Base-by-base conservation (phyloP, 2,888 invertebrate species). In the Dorcus hopei region DNA sequence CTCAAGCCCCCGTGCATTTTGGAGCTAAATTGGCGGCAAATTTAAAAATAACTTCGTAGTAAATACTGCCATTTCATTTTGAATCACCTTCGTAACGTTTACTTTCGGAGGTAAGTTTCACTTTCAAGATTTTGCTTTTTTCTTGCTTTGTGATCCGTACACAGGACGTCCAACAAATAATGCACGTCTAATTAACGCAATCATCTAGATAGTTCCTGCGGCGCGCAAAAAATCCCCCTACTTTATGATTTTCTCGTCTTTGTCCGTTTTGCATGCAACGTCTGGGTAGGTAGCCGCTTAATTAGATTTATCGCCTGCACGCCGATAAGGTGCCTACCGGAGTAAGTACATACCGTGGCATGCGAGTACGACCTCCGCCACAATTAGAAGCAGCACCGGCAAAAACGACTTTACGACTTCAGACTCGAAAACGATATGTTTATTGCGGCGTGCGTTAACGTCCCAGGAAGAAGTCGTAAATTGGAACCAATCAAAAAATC, bases 171-270 rank as follows among this genome's bases (percentile, higher is more conserved):
- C 26, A 33, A 33, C 26, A 7, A 50, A 50, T 40, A 52, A 52
- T 38, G 43, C 33, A 42, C 43, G 43, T 52, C 43, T 52, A 52
- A 52, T 52, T 52, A 52, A 42, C 16, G 42, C 42, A 52, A 52
- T 52, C 52, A 52, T 52, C 42, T 52, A 52, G 52, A 52, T 52
- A 42, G 43, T 42, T 52, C 26, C 26, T 42, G 23, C 52, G 26
- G 43, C 42, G 26, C 7, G 7, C 33, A 40, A 26, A 40, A 51
- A 52, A 52, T 42, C 11, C n/a, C 9, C 26, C 19, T 63, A 53
- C 57, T 63, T 63, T 65, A 64, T 65, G 65, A 65, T 65, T 62
- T 65, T 63, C 62, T 64, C 57, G 64, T 61, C 59, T 61, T 54
- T 60, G 62, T 63, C 59, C 58, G 57, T 59, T 64, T 66, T 61